Evolutionary conservation across 2,888 invertebrate species (phyloP).

Genomic region (Ennomos quercinarius): DNA sequence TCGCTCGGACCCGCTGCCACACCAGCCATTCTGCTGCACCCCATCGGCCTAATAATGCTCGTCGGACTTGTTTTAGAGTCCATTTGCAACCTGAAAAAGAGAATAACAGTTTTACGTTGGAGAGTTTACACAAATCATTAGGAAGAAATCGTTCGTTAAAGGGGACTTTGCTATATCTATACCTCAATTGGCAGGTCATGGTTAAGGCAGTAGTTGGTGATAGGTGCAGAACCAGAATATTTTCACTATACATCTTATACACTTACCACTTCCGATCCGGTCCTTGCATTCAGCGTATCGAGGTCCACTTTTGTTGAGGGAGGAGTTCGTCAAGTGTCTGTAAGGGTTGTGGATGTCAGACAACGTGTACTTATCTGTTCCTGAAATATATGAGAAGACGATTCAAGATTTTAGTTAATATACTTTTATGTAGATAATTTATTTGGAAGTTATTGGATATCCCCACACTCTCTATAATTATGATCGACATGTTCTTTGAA

Average conservation of each 20-base stretch:
- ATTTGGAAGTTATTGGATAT: too few species aligned
- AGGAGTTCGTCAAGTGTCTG: conserved; percentile 96
- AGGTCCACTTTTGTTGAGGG: conserved; percentile 95
- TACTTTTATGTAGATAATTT: background rate
- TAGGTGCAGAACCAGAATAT: too few species aligned
- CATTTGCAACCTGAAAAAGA: conserved; percentile 90
- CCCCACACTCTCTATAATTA: too few species aligned
- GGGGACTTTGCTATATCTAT: too few species aligned
- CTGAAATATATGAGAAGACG: conserved; percentile 73
- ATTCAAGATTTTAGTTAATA: background rate
- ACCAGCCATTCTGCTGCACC: conserved; percentile 92
- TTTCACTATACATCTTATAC: background rate
- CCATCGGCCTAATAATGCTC: conserved; percentile 87
- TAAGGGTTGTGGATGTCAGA: conserved; percentile 93
- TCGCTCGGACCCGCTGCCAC: conserved; percentile 91
- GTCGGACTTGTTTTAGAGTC: conserved; percentile 91
- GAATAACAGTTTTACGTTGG: too few species aligned
- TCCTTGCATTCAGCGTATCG: conserved; percentile 93
- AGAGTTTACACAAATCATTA: too few species aligned
- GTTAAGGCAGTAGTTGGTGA: too few species aligned
- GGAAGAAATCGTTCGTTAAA: too few species aligned
- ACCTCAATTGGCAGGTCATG: too few species aligned
- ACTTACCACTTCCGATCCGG: conserved; percentile 90
- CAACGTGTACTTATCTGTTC: conserved; percentile 93
- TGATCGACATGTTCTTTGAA: too few species aligned